phyloP scores from a whole-genome alignment of 2,888 invertebrate species.

The Tromatobia lineatoria region DNA sequence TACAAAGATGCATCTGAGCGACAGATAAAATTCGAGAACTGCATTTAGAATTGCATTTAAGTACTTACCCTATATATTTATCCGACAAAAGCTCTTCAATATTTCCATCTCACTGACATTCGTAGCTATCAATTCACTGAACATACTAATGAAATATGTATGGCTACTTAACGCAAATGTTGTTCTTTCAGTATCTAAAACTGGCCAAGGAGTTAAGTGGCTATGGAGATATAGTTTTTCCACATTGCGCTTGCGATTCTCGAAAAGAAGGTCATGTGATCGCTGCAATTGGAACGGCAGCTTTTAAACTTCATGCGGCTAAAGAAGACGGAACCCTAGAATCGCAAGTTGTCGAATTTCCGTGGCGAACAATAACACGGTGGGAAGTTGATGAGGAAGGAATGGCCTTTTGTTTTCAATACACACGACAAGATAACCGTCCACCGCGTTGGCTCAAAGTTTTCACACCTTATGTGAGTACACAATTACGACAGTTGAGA shows the following conservation, averaged over 20 bases:
- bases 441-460: conserved; percentile 94
- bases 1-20: no score
- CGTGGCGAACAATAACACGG: conserved; percentile 93
- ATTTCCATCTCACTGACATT: background rate
- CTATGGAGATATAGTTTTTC: conserved; percentile 97
- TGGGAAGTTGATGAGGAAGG: conserved; percentile 97
- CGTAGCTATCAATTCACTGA: background rate
- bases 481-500: background rate
- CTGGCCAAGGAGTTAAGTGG: conserved; percentile 95
- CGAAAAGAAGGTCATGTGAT: conserved; percentile 95
- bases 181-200: conserved; percentile 89
- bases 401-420: conserved; percentile 96
- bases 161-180: background rate
- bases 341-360: conserved; percentile 92
- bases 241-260: conserved; percentile 97
- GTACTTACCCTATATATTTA: no score
- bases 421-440: conserved; percentile 91
- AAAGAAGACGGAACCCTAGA: conserved; percentile 92
- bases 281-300: conserved; percentile 89
- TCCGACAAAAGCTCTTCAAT: background rate
- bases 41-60: no score
- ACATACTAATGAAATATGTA: background rate
- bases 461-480: conserved; percentile 95
- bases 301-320: conserved; percentile 93
- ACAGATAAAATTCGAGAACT: no score